Evolutionary conservation across 1,140 invertebrate species (phyloP), one percentile per base, ranked within the genome.

Genomic region (Rhagoletis pomonella): DNA sequence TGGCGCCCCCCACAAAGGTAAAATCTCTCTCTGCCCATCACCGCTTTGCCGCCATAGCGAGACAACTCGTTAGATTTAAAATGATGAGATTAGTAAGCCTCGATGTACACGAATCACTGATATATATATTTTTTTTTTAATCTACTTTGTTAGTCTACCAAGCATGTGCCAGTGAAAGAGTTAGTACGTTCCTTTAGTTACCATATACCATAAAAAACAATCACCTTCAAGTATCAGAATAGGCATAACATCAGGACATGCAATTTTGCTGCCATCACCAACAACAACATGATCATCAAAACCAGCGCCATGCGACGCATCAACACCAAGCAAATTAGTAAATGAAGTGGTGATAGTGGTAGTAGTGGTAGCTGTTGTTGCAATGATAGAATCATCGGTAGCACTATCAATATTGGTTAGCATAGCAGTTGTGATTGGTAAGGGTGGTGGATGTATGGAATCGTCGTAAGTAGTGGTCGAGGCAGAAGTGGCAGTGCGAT

Each of bases 211-310:
- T 62, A 39, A 62, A 39, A 85, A 44, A 62, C 89, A 92, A 92
- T 93, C 92, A 93, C 92, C 92, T 93, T 93, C 92, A 89, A 93
- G 91, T 90, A 93, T 93, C 85, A 93, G 90, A 88, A 93, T 91
- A 89, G 92, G 92, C 92, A 92, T 92, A 88, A 92, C 90, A 92
- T 93, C 92, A 77, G 92, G 92, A 77, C 92, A 93, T 93, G 91
- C 91, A 92, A 90, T 88, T 73, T 88, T 89, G 62, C 88, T 90
- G 87, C 84, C 90, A 89, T 55, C 85, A 64, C 50, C 73, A 87
- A 81, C 10, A 58, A 86, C 39, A 87, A 86, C 55, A 69, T 60
- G 87, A 87, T 64, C 65, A 86, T 87, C 47, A 73, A 62, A 17
- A 67, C 88, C 88, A 55, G 47, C 88, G 59, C 69, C 73, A 85